Percentiles rank a stretch among this genome's conserved stretches.
phyloP scores from a whole-genome alignment of 2,888 invertebrate species.

The Melieria picta region DNA sequence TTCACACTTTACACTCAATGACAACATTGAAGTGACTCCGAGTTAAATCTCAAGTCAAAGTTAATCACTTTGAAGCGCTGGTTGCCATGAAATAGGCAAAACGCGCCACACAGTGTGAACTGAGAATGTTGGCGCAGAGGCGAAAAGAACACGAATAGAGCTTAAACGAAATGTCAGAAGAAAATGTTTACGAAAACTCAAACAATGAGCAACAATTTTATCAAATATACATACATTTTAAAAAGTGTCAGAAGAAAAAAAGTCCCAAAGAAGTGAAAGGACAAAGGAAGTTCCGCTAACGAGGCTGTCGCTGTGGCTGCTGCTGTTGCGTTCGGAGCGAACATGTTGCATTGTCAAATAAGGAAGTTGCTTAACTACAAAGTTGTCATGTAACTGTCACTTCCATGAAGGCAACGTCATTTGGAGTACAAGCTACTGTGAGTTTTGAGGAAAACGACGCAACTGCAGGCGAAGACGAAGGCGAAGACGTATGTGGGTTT shows the following conservation, averaged over 20 bases:
- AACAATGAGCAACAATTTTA: not conserved
- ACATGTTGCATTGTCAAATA: too few relatives aligned
- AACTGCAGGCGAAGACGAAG: not conserved
- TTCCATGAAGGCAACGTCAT: too few relatives aligned
- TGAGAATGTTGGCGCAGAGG: not conserved
- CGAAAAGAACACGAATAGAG: not conserved
- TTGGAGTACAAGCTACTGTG: too few relatives aligned
- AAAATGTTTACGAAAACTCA: not conserved
- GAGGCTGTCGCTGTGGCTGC: too few relatives aligned
- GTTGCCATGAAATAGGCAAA: too few relatives aligned
- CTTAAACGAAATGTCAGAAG: not conserved
- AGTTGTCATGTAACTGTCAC: too few relatives aligned
- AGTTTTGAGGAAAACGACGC: not conserved
- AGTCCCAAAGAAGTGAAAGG: not conserved
- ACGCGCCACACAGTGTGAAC: not conserved
- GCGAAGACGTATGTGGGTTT: not conserved
- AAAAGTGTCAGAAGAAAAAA: not conserved
- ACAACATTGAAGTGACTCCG: too few relatives aligned
- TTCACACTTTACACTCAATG: conserved; percentile 28
- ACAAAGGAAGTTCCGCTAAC: too few relatives aligned
- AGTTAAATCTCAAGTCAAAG: too few relatives aligned
- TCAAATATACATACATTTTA: not conserved
- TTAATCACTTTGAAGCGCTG: too few relatives aligned
- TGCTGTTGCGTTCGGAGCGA: too few relatives aligned
- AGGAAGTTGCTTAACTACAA: too few relatives aligned